Conservation (phyloP, 2,888 invertebrate genomes). For the Parnassius mnemosyne region DNA sequence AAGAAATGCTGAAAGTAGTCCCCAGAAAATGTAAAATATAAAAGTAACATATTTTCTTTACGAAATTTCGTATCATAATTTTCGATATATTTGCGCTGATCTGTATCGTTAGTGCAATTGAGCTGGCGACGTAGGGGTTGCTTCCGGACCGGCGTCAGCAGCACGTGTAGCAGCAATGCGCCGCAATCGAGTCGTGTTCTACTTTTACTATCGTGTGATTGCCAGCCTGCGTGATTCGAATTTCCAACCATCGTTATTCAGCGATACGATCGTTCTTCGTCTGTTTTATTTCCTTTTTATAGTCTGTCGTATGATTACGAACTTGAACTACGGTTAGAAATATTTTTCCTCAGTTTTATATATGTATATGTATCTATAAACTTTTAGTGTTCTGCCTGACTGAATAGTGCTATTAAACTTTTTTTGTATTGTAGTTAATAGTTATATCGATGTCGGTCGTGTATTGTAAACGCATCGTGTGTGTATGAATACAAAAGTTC, state of each 20-base stretch:
- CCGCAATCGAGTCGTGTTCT: constrained; percentile 56
- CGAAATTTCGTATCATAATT: constrained; percentile 12
- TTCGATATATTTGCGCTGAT: constrained; percentile 16
- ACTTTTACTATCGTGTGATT: constrained; percentile 78
- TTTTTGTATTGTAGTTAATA: no score
- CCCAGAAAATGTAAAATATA: no score
- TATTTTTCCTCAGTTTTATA: constrained; percentile 1
- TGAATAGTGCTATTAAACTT: neutral
- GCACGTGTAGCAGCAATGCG: constrained; percentile 37
- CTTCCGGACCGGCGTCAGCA: constrained; percentile 37
- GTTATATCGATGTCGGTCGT: no score
- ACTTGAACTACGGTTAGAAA: constrained; percentile 5
- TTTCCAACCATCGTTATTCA: constrained; percentile 63
- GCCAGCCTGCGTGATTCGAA: constrained; percentile 74
- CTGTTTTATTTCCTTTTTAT: constrained; percentile 59
- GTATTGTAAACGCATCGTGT: neutral
- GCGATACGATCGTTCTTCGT: constrained; percentile 60
- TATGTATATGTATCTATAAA: neutral
- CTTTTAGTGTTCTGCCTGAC: neutral
- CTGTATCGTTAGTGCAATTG: constrained; percentile 23
- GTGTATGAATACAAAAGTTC: constrained; percentile 25
- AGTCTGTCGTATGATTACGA: constrained; percentile 35
- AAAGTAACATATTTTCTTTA: neutral
- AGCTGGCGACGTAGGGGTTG: constrained; percentile 41
- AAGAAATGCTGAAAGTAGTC: no score